These are phyloP conservation scores for Sander lucioperca DNA, from an alignment of 2,113 vertebrate species.

Conservation along the genomic window DNA sequence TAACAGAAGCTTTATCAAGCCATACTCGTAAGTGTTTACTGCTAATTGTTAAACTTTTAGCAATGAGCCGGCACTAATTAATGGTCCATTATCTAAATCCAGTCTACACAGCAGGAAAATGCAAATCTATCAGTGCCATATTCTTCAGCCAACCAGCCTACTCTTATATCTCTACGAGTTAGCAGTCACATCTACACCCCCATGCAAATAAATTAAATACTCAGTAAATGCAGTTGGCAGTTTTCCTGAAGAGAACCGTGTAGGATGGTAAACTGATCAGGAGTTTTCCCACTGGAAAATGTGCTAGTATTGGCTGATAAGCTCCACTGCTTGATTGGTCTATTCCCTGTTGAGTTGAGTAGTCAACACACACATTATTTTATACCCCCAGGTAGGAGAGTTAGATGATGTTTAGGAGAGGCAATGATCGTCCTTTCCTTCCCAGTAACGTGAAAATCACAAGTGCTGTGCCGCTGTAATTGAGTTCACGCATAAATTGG, in stretches of 20 bases:
- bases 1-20: not conserved
- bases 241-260: conserved; percentile 41
- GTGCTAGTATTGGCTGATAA: conserved; percentile 42
- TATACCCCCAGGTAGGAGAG: conserved; percentile 32
- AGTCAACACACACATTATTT: conserved; percentile 9
- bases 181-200: conserved; percentile 28
- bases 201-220: conserved; percentile 41
- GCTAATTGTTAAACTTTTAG: conserved; percentile 8
- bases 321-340: conserved; percentile 53
- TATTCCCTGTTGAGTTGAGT: conserved; percentile 46
- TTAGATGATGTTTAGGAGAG: conserved; percentile 39
- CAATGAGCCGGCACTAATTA: not conserved
- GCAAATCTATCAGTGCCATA: conserved; percentile 1
- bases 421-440: conserved; percentile 27
- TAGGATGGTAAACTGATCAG: conserved; percentile 53
- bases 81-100: not conserved
- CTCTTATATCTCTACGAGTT: conserved; percentile 3
- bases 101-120: conserved; percentile 7
- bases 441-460: conserved; percentile 26
- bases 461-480: conserved; percentile 48
- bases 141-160: not conserved
- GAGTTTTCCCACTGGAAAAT: conserved; percentile 51
- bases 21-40: not conserved
- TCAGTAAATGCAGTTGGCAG: conserved; percentile 45
- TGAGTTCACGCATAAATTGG: conserved; percentile 57